A percentile compares a stretch with the other conserved stretches of the same genome.
Evolutionary conservation across 2,888 invertebrate species (phyloP).

Genomic region (Brachylomia viminalis): DNA sequence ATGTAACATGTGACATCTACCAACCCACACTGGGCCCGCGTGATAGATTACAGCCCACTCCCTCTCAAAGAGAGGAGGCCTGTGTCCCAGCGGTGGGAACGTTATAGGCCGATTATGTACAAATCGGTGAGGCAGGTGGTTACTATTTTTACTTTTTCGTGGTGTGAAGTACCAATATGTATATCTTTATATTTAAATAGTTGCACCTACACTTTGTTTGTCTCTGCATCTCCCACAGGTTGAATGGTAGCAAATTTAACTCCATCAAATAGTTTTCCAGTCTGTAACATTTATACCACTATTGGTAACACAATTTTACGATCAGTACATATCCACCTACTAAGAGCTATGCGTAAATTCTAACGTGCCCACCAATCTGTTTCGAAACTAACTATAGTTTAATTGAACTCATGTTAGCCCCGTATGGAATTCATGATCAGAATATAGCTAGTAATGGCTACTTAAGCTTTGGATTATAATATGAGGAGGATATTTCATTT

Average conservation of each 20-base stretch:
- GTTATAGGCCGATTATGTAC: no score
- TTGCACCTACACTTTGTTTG: neutral
- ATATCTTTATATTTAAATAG: neutral
- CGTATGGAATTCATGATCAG: slow-evolving; percentile 60
- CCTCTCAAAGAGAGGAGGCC: no score
- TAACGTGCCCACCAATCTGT: slow-evolving; percentile 56
- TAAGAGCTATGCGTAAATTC: slow-evolving; percentile 41
- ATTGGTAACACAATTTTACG: slow-evolving; percentile 22
- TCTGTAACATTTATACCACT: neutral
- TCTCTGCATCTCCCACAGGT: neutral
- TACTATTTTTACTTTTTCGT: neutral
- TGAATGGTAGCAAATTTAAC: neutral
- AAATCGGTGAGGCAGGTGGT: neutral
- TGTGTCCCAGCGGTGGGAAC: no score
- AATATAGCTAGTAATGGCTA: slow-evolving; percentile 20
- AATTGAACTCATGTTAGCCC: slow-evolving; percentile 64
- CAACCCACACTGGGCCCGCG: no score
- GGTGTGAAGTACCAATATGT: no score
- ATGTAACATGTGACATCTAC: no score
- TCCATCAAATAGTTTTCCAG: neutral
- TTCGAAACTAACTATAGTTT: slow-evolving; percentile 48
- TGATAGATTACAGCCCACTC: no score
- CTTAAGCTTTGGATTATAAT: slow-evolving; percentile 1
- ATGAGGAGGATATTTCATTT: slow-evolving; percentile 12
- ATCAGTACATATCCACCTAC: slow-evolving; percentile 21